A percentile compares a stretch with the other conserved stretches of the same genome.
Conservation (phyloP, 2,888 invertebrate genomes). For the Parnassius glacialis region DNA sequence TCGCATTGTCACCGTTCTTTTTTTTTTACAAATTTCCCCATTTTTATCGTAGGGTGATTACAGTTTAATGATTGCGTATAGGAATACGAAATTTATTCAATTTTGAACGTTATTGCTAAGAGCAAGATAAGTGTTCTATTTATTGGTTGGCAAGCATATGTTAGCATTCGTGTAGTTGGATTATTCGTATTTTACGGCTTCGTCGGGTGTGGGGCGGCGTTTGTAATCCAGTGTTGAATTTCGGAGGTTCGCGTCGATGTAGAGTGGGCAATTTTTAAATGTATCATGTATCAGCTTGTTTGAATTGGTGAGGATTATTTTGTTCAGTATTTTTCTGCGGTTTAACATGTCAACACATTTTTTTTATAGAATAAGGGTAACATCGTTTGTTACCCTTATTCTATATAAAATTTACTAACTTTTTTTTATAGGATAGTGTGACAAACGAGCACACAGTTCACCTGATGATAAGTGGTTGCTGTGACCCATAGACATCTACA, state of each 20-base stretch:
- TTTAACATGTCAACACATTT: slow-evolving; percentile 24
- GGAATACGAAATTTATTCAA: neutral
- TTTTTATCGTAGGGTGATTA: slow-evolving; percentile 30
- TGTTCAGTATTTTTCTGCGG: slow-evolving; percentile 23
- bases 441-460: no score
- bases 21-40: slow-evolving; percentile 47
- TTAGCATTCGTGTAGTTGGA: slow-evolving; percentile 34
- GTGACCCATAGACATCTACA: no score
- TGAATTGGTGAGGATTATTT: slow-evolving; percentile 18
- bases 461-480: no score
- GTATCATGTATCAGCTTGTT: slow-evolving; percentile 33
- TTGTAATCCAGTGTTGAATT: slow-evolving; percentile 41
- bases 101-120: slow-evolving; percentile 31
- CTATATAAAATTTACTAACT: no score
- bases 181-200: slow-evolving; percentile 40
- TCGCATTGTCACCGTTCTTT: slow-evolving; percentile 53
- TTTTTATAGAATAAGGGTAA: no score
- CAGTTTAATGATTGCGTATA: neutral
- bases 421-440: no score
- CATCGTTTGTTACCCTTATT: no score
- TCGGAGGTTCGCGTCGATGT: slow-evolving; percentile 35
- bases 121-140: slow-evolving; percentile 26
- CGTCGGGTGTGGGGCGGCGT: slow-evolving; percentile 35
- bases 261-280: slow-evolving; percentile 34
- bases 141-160: slow-evolving; percentile 25